Evolutionary conservation across 2,113 vertebrate genomes (phyloP).

Genomic region (Canis aureus): DNA sequence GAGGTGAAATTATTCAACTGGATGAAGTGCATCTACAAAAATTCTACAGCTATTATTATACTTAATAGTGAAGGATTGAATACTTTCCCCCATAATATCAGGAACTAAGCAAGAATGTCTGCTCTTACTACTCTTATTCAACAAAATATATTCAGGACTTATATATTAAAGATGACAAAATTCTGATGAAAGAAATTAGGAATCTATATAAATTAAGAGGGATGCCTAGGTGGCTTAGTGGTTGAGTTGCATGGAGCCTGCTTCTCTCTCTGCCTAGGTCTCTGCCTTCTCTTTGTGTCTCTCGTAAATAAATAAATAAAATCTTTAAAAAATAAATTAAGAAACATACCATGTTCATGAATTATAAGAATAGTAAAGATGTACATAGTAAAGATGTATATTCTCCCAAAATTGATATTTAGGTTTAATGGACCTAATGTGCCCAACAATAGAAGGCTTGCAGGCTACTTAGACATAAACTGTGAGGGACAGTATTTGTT

Average conservation of each 20-base stretch:
- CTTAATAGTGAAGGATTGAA: neutral
- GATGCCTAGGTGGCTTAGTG: too few species aligned
- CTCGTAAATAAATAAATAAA: too few species aligned
- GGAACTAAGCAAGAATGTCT: neutral
- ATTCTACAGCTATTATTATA: neutral
- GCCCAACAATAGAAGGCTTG: neutral
- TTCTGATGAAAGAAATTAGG: neutral
- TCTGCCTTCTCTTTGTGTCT: too few species aligned
- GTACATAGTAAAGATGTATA: neutral
- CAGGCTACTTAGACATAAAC: neutral
- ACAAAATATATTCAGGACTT: neutral
- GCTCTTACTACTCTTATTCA: neutral
- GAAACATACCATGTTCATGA: neutral
- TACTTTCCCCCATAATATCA: neutral
- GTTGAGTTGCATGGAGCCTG: too few species aligned
- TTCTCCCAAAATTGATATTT: neutral
- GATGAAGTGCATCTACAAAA: neutral
- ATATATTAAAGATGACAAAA: neutral
- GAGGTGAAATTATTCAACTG: neutral
- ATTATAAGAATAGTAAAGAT: neutral
- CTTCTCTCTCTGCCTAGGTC: too few species aligned
- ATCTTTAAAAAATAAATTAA: neutral
- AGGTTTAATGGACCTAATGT: neutral
- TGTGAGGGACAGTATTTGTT: neutral
- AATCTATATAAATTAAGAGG: neutral